Evolutionary conservation across 2,113 vertebrate species (phyloP).

Genomic region (Verasper variegatus): DNA sequence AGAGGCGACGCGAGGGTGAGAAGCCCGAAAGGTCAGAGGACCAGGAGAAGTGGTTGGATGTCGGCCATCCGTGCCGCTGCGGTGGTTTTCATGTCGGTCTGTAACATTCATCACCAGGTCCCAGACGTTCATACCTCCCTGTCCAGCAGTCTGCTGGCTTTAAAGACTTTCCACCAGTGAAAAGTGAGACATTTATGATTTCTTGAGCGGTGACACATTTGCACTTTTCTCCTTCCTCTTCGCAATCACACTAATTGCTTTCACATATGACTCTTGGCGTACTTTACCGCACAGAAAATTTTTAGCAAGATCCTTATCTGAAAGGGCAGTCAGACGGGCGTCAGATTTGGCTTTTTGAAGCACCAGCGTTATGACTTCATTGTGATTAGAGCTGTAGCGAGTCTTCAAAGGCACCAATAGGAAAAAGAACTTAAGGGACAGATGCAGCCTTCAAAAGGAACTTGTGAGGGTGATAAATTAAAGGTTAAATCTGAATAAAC

Average conservation of each 20-base stretch:
- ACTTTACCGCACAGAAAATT: slow-evolving; percentile 1
- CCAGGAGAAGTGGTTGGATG: neutral
- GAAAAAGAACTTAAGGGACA: slow-evolving; percentile 22
- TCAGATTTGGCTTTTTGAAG: slow-evolving; percentile 53
- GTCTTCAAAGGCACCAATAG: slow-evolving; percentile 24
- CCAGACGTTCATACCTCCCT: slow-evolving; percentile 9
- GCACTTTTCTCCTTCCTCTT: slow-evolving; percentile 70
- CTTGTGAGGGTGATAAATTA: neutral
- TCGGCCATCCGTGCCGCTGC: neutral
- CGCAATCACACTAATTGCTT: slow-evolving; percentile 71
- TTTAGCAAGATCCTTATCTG: slow-evolving; percentile 58
- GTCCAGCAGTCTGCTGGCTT: neutral
- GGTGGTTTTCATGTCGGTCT: neutral
- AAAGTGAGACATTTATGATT: slow-evolving; percentile 43
- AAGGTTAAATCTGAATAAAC: slow-evolving; percentile 27
- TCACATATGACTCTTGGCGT: slow-evolving; percentile 53
- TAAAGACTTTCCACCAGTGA: slow-evolving; percentile 4
- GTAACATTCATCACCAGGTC: slow-evolving; percentile 12
- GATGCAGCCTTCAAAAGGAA: slow-evolving; percentile 43
- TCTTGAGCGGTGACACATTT: slow-evolving; percentile 55
- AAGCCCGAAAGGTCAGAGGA: slow-evolving; percentile 72
- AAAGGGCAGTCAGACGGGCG: slow-evolving; percentile 50
- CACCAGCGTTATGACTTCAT: slow-evolving; percentile 52
- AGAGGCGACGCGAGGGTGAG: neutral
- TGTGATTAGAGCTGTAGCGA: slow-evolving; percentile 24